phyloP scores from a whole-genome alignment of 1,140 invertebrate species.

The Laupala kohalensis region DNA sequence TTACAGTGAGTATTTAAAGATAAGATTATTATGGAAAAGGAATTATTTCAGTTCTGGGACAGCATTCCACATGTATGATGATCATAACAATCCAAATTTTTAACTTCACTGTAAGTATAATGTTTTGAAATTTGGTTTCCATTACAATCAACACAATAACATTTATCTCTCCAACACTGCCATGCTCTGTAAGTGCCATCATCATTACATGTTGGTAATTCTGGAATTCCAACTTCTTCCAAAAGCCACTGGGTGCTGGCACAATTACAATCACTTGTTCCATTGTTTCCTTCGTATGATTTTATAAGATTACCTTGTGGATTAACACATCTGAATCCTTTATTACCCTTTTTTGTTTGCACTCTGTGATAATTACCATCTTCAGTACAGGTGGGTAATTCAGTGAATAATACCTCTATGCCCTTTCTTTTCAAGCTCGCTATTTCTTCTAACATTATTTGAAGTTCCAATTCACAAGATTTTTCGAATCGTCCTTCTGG shows the following conservation, averaged over 20 bases:
- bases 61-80: no score
- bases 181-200: conserved; percentile 42
- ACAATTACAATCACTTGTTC: conserved; percentile 26
- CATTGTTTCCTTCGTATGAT: neutral
- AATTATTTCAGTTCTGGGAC: no score
- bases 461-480: neutral
- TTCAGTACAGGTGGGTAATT: neutral
- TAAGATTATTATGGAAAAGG: no score
- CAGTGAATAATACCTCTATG: neutral
- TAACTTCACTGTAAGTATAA: neutral
- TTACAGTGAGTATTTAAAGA: no score
- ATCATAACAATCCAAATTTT: neutral
- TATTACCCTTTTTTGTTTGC: neutral
- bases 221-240: conserved; percentile 20
- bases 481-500: neutral
- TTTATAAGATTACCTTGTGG: neutral
- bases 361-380: neutral
- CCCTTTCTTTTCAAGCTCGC: neutral
- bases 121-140: conserved; percentile 30
- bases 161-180: conserved; percentile 40
- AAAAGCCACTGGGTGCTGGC: conserved; percentile 34
- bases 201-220: conserved; percentile 36
- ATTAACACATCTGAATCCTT: neutral
- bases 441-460: neutral
- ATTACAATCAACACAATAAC: conserved; percentile 42